phyloP scores from a whole-genome alignment of 2,797 vertebrate genomes.

The Sitta carolinensis region DNA sequence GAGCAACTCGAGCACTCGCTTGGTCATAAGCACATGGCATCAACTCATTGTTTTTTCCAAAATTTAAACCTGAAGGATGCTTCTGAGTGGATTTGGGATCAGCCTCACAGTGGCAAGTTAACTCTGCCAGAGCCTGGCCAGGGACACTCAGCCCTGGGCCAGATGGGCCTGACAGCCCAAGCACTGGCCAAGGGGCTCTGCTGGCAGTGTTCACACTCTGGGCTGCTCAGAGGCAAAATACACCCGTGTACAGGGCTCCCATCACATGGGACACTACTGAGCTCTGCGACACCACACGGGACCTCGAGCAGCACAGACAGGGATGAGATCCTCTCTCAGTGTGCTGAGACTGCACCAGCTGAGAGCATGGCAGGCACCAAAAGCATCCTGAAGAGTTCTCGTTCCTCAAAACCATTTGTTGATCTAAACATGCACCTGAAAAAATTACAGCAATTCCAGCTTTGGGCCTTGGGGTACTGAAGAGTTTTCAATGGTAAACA shows the following conservation, averaged over 20 bases:
- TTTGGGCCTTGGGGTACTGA: background rate
- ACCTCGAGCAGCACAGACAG: background rate
- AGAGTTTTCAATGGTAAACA: background rate
- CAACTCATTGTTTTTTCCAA: background rate
- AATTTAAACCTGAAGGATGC: background rate
- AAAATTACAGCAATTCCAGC: background rate
- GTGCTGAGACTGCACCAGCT: background rate
- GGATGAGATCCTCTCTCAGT: background rate
- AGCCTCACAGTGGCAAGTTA: background rate
- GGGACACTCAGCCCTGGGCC: background rate
- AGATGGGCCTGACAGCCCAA: background rate
- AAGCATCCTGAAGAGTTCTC: background rate
- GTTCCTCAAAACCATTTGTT: background rate
- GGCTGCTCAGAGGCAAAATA: background rate
- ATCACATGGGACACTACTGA: background rate
- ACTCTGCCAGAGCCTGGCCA: background rate
- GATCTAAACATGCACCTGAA: background rate
- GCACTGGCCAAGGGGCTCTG: background rate
- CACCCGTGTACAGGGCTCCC: background rate
- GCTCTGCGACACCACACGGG: background rate
- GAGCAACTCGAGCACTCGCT: background rate
- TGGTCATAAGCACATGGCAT: background rate
- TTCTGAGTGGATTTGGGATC: background rate
- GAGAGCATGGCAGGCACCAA: background rate
- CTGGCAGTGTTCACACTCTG: background rate